phyloP scores from a whole-genome alignment of 2,888 invertebrate species.

The Synanthedon tipuliformis region DNA sequence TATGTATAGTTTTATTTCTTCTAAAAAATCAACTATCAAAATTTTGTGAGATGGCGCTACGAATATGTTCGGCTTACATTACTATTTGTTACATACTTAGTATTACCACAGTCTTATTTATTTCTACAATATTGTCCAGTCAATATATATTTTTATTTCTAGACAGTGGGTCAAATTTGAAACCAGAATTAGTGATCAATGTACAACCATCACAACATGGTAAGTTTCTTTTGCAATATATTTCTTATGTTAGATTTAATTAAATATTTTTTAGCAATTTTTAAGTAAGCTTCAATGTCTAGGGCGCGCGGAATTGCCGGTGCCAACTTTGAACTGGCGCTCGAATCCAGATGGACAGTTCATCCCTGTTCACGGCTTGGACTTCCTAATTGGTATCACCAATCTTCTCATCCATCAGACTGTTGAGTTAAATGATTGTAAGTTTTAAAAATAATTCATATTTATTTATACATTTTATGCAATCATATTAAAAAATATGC shows the following conservation, averaged over 20 bases:
- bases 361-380: slow-evolving; percentile 75
- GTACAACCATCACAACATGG: slow-evolving; percentile 42
- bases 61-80: too few species aligned
- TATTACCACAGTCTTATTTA: too few species aligned
- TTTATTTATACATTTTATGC: not conserved
- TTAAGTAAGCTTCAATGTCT: too few species aligned
- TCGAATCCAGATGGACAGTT: slow-evolving; percentile 69
- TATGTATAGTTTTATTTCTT: too few species aligned
- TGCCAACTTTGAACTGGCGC: slow-evolving; percentile 72
- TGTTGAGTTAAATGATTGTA: slow-evolving; percentile 80
- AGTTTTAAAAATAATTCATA: slow-evolving; percentile 21
- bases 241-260: too few species aligned
- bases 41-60: too few species aligned
- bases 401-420: slow-evolving; percentile 83
- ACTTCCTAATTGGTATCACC: slow-evolving; percentile 77
- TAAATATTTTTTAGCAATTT: too few species aligned
- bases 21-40: too few species aligned
- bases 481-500: too few species aligned
- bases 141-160: slow-evolving; percentile 11
- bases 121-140: too few species aligned
- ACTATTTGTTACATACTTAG: too few species aligned
- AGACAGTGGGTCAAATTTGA: slow-evolving; percentile 37
- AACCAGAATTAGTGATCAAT: slow-evolving; percentile 50
- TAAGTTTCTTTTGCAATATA: slow-evolving; percentile 15
- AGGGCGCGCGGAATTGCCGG: slow-evolving; percentile 67